A percentile compares a stretch with the other conserved stretches of the same genome.
Conservation (phyloP, 2,797 vertebrate species). For the Lophotriccus pileatus region DNA sequence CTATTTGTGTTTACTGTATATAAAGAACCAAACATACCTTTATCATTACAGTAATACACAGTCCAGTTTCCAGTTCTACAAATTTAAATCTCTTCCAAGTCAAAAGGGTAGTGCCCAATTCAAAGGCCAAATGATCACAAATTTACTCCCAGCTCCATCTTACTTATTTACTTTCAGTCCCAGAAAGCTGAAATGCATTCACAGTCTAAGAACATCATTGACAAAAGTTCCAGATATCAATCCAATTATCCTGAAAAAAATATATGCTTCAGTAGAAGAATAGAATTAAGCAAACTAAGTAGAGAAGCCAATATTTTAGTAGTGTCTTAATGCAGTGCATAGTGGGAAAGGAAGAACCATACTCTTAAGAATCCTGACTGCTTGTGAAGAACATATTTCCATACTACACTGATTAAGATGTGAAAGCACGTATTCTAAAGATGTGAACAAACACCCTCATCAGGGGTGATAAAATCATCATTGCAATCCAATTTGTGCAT, state of each 20-base stretch:
- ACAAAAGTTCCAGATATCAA: background rate
- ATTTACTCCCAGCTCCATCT: background rate
- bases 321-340: background rate
- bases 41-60: background rate
- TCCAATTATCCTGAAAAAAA: background rate
- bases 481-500: background rate
- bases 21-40: background rate
- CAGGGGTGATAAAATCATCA: background rate
- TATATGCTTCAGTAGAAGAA: background rate
- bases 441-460: background rate
- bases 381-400: background rate
- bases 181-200: background rate
- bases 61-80: background rate
- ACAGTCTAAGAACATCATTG: background rate
- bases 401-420: background rate
- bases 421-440: background rate
- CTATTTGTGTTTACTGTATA: background rate
- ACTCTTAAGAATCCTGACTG: background rate
- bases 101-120: background rate
- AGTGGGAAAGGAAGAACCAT: background rate
- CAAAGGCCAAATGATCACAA: background rate
- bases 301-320: background rate
- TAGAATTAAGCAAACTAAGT: background rate
- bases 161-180: background rate
- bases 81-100: background rate